A percentile compares a stretch with the other conserved stretches of the same genome.
Conservation (phyloP, 2,113 vertebrate genomes). For the Salvelinus namaycush region DNA sequence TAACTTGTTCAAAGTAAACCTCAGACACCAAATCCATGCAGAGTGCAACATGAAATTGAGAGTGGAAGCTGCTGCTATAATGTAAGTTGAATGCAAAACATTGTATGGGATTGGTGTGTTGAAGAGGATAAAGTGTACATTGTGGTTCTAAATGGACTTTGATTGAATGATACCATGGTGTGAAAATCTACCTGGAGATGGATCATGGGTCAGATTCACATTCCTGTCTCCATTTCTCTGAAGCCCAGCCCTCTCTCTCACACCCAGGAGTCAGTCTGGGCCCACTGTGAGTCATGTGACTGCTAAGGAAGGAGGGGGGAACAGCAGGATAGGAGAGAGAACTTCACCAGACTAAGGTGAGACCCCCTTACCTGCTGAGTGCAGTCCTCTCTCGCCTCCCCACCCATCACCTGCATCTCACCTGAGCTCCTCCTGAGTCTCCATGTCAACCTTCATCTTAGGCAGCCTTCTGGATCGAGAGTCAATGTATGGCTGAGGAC, state of each 20-base stretch:
- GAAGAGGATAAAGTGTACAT: neutral
- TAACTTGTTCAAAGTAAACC: slow-evolving; percentile 53
- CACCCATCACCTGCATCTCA: slow-evolving; percentile 39
- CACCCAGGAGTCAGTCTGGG: slow-evolving; percentile 22
- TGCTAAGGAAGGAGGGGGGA: slow-evolving; percentile 21
- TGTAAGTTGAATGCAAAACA: neutral
- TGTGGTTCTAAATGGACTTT: neutral
- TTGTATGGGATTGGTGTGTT: neutral
- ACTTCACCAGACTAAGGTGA: slow-evolving; percentile 58
- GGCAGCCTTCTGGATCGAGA: slow-evolving; percentile 14
- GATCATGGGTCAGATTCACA: slow-evolving; percentile 49
- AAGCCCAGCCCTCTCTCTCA: slow-evolving; percentile 40
- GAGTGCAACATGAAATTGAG: neutral
- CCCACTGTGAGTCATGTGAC: slow-evolving; percentile 67
- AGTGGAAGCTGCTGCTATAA: too few relatives aligned
- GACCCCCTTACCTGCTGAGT: slow-evolving; percentile 51
- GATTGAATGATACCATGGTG: slow-evolving; percentile 18
- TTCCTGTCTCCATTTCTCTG: slow-evolving; percentile 43
- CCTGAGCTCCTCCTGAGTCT: slow-evolving; percentile 13
- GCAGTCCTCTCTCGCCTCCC: slow-evolving; percentile 41
- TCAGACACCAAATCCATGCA: slow-evolving; percentile 8
- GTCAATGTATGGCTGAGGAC: neutral
- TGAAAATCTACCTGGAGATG: slow-evolving; percentile 53
- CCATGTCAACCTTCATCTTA: slow-evolving; percentile 11
- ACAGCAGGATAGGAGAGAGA: slow-evolving; percentile 22